Evolutionary conservation across 1,140 invertebrate genomes (phyloP).

Genomic region (Drosophila pectinifera): DNA sequence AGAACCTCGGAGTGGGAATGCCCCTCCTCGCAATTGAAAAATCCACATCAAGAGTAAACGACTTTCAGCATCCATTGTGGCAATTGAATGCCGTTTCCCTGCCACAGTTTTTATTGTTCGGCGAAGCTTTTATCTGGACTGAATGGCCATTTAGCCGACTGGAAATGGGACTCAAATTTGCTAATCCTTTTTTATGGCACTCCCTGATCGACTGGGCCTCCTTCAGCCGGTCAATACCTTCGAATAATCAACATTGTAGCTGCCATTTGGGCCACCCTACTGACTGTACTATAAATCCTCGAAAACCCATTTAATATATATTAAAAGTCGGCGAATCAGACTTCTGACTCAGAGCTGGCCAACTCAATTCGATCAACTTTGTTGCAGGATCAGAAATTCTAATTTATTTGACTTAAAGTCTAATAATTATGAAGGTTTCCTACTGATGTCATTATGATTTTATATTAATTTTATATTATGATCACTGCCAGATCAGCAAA

Average conservation of each 20-base stretch:
- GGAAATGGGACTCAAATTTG: slow-evolving; percentile 2
- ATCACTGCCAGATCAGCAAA: no score
- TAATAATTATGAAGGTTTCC: no score
- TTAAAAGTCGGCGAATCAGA: no score
- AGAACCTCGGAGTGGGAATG: neutral
- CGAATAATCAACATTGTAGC: slow-evolving; percentile 3
- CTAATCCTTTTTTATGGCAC: slow-evolving; percentile 35
- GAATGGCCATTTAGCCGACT: slow-evolving; percentile 9
- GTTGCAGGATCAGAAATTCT: no score
- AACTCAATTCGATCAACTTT: no score
- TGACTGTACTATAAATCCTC: no score
- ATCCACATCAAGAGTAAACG: slow-evolving; percentile 5
- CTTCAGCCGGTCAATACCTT: neutral
- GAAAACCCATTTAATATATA: no score
- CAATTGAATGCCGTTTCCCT: slow-evolving; percentile 9
- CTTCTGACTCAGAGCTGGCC: no score
- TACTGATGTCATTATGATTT: no score
- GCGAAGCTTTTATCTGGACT: neutral
- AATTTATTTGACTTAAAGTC: no score
- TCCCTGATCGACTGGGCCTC: neutral
- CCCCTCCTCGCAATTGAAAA: neutral
- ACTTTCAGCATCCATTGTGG: slow-evolving; percentile 14
- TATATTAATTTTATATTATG: no score
- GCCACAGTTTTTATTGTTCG: slow-evolving; percentile 9
- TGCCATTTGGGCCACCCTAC: no score